These are phyloP conservation scores for Urosaurus nigricauda DNA, from an alignment of 2,797 vertebrate species.

Conservation along the genomic window DNA sequence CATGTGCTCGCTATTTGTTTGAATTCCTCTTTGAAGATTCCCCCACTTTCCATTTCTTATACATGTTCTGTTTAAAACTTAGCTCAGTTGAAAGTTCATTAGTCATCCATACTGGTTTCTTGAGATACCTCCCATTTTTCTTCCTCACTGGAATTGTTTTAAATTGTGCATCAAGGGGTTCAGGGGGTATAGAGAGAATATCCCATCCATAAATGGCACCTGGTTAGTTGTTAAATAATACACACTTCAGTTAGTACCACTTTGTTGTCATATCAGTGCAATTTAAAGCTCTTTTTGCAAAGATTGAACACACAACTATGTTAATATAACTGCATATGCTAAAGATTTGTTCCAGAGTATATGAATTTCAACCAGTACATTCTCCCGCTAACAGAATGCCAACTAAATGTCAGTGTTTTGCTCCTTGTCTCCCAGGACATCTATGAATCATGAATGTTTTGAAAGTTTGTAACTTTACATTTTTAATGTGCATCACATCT, in stretches of 20 bases:
- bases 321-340: conserved; percentile 36
- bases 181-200: no score
- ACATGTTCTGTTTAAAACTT: no score
- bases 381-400: not conserved
- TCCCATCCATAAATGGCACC: not conserved
- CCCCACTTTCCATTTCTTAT: no score
- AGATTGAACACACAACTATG: not conserved
- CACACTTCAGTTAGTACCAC: not conserved
- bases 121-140: no score
- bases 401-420: conserved; percentile 56
- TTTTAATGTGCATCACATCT: conserved; percentile 69
- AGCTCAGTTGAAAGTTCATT: no score
- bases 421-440: conserved; percentile 62
- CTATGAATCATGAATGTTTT: conserved; percentile 54
- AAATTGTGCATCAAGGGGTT: no score
- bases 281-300: not conserved
- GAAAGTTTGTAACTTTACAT: conserved; percentile 52
- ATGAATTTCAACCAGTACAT: conserved; percentile 27
- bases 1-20: no score
- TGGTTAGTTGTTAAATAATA: not conserved
- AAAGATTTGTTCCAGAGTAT: conserved; percentile 50
- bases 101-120: no score
- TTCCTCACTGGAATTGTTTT: no score
- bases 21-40: no score
- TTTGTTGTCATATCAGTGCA: not conserved